Conservation (phyloP, 1,140 invertebrate species). For the Drosophila sechellia region DNA sequence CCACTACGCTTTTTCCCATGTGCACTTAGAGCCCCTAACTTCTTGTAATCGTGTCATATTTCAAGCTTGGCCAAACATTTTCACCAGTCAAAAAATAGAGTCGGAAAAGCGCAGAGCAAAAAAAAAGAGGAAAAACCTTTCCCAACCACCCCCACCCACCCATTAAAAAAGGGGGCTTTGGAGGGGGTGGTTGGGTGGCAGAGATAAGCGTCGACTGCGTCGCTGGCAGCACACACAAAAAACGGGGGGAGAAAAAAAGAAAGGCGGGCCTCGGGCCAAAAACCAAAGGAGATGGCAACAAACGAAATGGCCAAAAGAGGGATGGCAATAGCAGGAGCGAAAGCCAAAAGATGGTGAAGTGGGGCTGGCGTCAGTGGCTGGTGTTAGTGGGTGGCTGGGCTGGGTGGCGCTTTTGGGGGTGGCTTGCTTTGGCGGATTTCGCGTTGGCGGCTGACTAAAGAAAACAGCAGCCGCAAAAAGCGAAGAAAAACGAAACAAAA, state of each 20-base stretch:
- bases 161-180: not conserved
- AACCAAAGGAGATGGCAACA: slow-evolving; percentile 56
- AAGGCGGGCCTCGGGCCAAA: slow-evolving; percentile 51
- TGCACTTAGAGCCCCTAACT: not conserved
- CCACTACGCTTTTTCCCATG: not conserved
- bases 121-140: not conserved
- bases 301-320: slow-evolving; percentile 36
- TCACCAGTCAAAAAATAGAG: slow-evolving; percentile 30
- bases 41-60: slow-evolving; percentile 74
- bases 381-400: slow-evolving; percentile 8
- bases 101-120: not conserved
- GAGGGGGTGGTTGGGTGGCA: slow-evolving; percentile 6
- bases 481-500: slow-evolving; percentile 64
- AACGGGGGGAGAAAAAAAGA: slow-evolving; percentile 20
- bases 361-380: slow-evolving; percentile 7
- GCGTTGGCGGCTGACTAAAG: slow-evolving; percentile 72
- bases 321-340: slow-evolving; percentile 28
- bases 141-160: not conserved
- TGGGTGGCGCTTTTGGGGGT: slow-evolving; percentile 7
- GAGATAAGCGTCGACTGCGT: slow-evolving; percentile 61
- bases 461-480: slow-evolving; percentile 56
- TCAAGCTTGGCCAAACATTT: slow-evolving; percentile 75
- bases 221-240: slow-evolving; percentile 19
- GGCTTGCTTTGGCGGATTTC: slow-evolving; percentile 67
- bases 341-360: slow-evolving; percentile 13